Evolutionary conservation across 2,888 invertebrate species (phyloP).

Genomic region (Xylophagus ater): DNA sequence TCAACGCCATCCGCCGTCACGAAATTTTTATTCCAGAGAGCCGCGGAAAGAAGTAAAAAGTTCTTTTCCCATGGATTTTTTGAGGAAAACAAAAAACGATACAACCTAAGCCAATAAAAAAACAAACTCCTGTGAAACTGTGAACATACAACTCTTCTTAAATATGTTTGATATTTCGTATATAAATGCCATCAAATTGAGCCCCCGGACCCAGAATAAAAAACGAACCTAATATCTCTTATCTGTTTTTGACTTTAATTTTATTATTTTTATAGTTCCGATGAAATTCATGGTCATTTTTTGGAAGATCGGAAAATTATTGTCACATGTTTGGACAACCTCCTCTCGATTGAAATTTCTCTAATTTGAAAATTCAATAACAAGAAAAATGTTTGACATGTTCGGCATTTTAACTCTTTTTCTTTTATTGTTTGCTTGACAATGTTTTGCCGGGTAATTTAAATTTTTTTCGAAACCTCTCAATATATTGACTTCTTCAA

Average conservation of each 20-base stretch:
- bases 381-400: too few species aligned
- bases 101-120: constrained; percentile 1
- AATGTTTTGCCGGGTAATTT: too few species aligned
- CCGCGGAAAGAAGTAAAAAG: too few species aligned
- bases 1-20: constrained; percentile 16
- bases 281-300: neutral
- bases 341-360: too few species aligned
- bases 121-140: constrained; percentile 9
- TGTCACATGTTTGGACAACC: constrained; percentile 2
- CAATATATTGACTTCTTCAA: too few species aligned
- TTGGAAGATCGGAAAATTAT: constrained; percentile 5
- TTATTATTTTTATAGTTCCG: constrained; percentile 13
- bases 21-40: neutral
- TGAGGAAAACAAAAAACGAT: too few species aligned
- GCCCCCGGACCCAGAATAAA: constrained; percentile 18
- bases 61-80: too few species aligned
- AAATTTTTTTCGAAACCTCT: too few species aligned
- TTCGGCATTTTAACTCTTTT: too few species aligned
- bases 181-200: constrained; percentile 15
- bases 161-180: constrained; percentile 15
- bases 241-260: constrained; percentile 13
- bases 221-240: constrained; percentile 3
- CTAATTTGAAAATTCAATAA: too few species aligned
- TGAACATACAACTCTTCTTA: constrained; percentile 8
- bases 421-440: too few species aligned